Evolutionary conservation across 2,888 invertebrate species (phyloP), one percentile per base, ranked within the genome.

Genomic region (Dryocosmus kuriphilus): DNA sequence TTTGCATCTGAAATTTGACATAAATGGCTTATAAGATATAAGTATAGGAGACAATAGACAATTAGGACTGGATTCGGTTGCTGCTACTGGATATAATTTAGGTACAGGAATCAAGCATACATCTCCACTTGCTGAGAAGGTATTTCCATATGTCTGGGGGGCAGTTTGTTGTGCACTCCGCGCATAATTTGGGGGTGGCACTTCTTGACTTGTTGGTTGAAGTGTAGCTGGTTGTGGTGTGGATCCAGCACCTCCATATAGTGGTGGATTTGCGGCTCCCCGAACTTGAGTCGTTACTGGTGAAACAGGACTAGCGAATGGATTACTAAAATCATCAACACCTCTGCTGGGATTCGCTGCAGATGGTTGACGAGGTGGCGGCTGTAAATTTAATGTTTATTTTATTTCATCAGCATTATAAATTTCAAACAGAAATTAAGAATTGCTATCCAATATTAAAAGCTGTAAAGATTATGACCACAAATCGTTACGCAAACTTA

Each of bases 281-380:
- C 93, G 90, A 2, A 92, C 92, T 86, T 92, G 90, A 75, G 89
- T 88, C 60, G 88, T 86, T 88, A 94, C 94, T 91, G 94, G 94
- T 89, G 92, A 93, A 80, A 92, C 90, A 84, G 94, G 94, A 86
- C 96, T 96, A 85, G 97, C 97, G 92, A 99, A 99, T 38, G 98
- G 98, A 93, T 98, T 98, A 51, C 51, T 51, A 92, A 98, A 98
- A 89, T 98, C 98, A 91, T 98, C 98, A 76, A 98, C 94, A 73
- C 96, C 96, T 89, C 94, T 94, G 89, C 94, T 95, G 77, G 94
- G 94, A 85, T 94, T 94, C 78, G 95, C 94, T 91, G 94, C 95
- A 88, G 94, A 95, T 79, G 98, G 96, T 93, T 98, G 97, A 92
- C 97, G 97, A 79, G 99, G 97, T 76, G 98, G 94, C 61, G 99